Evolutionary conservation across 1,140 invertebrate species (phyloP).

Genomic region (Mercenaria mercenaria): DNA sequence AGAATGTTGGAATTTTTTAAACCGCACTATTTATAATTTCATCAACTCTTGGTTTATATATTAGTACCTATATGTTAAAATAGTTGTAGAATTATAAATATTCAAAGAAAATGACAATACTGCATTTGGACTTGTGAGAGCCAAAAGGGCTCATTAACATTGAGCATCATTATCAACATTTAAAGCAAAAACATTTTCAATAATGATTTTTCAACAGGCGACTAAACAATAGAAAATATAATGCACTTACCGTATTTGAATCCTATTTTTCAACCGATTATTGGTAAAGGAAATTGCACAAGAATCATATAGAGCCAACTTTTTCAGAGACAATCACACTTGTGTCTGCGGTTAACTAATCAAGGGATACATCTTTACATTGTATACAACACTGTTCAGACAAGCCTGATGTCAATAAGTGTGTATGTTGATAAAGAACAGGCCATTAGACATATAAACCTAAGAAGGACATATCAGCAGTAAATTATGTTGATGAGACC

Average conservation of each 20-base stretch:
- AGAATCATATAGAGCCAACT: not conserved
- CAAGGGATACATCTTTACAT: not conserved
- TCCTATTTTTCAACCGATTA: not conserved
- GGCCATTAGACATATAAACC: not conserved
- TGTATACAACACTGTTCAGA: not conserved
- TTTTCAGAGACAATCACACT: not conserved
- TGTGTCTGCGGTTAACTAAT: not conserved
- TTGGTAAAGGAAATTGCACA: not conserved
- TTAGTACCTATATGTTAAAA: not conserved
- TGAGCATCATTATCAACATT: not conserved
- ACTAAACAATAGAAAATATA: not conserved
- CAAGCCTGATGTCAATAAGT: not conserved
- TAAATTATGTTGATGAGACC: constrained; percentile 13
- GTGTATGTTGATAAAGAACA: not conserved
- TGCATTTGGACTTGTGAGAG: not conserved
- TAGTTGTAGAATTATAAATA: not conserved
- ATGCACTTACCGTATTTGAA: not conserved
- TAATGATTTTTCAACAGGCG: not conserved
- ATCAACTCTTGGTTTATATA: not conserved
- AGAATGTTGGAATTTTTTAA: not conserved
- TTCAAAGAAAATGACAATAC: not conserved
- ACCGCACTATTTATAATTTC: not conserved
- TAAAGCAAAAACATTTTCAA: not conserved
- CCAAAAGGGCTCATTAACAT: constrained; percentile 19
- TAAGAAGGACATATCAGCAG: constrained; percentile 8